phyloP scores from a whole-genome alignment of 2,113 vertebrate genomes.

The Neolamprologus fasciatus region DNA sequence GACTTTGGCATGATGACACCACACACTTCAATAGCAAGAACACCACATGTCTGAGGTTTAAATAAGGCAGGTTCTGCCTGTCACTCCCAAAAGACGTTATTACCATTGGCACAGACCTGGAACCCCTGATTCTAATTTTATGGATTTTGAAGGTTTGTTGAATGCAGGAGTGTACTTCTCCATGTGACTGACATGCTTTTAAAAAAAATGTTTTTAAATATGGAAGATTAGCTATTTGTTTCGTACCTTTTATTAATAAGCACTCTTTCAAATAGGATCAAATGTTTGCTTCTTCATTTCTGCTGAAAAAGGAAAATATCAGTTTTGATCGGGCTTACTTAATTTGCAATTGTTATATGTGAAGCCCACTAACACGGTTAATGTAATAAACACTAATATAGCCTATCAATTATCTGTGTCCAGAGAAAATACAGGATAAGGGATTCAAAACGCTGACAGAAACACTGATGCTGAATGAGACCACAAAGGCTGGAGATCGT shows the following conservation, averaged over 20 bases:
- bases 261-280: neutral
- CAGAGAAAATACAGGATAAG: neutral
- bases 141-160: neutral
- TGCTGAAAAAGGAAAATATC: neutral
- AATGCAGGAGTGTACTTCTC: neutral
- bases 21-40: neutral
- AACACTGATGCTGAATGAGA: neutral
- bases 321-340: neutral
- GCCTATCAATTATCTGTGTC: neutral
- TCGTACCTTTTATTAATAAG: neutral
- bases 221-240: neutral
- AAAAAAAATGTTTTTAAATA: neutral
- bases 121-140: neutral
- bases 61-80: neutral
- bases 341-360: neutral
- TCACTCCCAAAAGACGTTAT: neutral
- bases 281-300: neutral
- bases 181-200: neutral
- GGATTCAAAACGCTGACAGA: neutral
- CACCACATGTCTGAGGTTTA: neutral
- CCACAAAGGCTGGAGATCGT: neutral
- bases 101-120: neutral
- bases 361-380: neutral
- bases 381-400: constrained; percentile 6
- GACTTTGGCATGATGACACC: neutral